Evolutionary conservation across 2,888 invertebrate species (phyloP), one percentile per base, ranked within the genome.

Genomic region (Brachycybe producta): DNA sequence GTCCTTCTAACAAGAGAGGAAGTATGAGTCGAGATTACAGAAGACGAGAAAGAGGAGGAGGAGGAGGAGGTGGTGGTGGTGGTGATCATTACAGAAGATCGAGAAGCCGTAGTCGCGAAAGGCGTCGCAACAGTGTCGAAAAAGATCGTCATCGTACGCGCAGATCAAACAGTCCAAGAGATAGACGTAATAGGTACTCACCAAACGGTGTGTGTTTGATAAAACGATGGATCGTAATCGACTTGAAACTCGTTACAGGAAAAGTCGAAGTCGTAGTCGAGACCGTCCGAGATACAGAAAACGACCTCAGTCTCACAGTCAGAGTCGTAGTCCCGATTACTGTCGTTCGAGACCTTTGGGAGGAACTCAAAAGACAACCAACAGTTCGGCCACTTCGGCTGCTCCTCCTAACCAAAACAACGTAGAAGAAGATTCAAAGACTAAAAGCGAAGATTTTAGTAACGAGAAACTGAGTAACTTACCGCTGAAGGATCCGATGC

Each of bases 391-490:
- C n/a, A n/a, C n/a, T n/a, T n/a, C n/a, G n/a, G n/a, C n/a, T n/a
- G n/a, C n/a, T n/a, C n/a, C n/a, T n/a, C n/a, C n/a, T n/a, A n/a
- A n/a, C n/a, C n/a, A n/a, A n/a, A n/a, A 7, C 7, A 19, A 36
- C 5, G 7, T 36, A n/a, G 5, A 17, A 5, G 36, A 36, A 30
- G 30, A 11, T 42, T 11, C 13, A 26, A 23, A 27, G 15, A 38
- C 45, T 32, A 45, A 45, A 35, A 17, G 13, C 51, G 21, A 48
- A 59, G 62, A 58, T 43, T 50, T 56, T 11, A 56, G 60, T 2
- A 56, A 57, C 36, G 61, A 63, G 47, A 63, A 60, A 51, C 62
- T 62, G 19, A 63, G 62, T 35, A 57, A 55, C 32, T 56, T 65
- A 41, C 61, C 64, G 8, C 56, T 66, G 36, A 62, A 61, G 43